Percentiles rank a stretch among this genome's conserved stretches.
These are phyloP conservation scores for Drosophila anceps DNA, from an alignment of 2,888 invertebrate genomes.

Conservation along the genomic window DNA sequence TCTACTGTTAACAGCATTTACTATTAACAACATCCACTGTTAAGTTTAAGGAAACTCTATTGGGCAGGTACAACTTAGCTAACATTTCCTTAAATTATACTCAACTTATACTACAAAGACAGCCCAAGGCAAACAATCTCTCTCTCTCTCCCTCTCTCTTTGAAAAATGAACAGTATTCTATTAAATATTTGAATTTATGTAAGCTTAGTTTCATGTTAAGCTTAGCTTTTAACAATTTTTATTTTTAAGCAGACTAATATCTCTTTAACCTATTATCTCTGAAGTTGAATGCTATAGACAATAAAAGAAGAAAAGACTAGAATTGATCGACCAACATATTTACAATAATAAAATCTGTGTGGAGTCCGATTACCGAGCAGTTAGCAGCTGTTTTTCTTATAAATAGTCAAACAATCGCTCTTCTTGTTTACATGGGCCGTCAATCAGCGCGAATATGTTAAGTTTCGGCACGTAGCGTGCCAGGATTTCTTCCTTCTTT, in stretches of 20 bases:
- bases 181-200: neutral
- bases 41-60: neutral
- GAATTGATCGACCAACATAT: constrained; percentile 25
- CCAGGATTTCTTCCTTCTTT: constrained; percentile 1
- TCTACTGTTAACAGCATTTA: neutral
- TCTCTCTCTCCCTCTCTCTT: no score
- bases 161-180: neutral
- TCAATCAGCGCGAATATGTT: constrained; percentile 55
- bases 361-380: neutral
- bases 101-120: no score
- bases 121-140: no score
- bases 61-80: neutral
- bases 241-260: neutral
- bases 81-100: neutral
- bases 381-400: constrained; percentile 30
- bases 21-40: neutral
- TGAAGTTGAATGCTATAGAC: neutral
- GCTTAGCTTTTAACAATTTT: neutral
- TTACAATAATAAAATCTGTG: constrained; percentile 3
- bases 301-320: neutral
- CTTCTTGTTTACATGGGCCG: constrained; percentile 28
- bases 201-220: neutral
- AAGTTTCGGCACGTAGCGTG: constrained; percentile 58
- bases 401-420: constrained; percentile 21
- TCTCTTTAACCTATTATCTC: neutral